Conservation (phyloP, 2,888 invertebrate genomes). For the Entomobrya proxima region DNA sequence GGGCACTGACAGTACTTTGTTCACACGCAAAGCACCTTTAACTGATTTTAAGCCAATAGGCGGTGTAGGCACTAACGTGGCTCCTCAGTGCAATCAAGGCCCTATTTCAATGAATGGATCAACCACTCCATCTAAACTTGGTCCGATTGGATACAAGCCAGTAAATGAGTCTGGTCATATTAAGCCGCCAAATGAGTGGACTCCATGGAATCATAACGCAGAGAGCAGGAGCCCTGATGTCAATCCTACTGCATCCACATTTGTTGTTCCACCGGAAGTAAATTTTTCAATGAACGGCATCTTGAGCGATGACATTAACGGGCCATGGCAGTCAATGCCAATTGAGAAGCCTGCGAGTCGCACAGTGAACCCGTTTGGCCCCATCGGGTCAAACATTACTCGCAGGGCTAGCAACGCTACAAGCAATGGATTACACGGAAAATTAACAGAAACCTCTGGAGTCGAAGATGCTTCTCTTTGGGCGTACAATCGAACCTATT, state of each 20-base stretch:
- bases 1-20: background rate
- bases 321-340: constrained; percentile 12
- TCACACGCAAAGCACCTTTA: background rate
- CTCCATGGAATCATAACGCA: constrained; percentile 36
- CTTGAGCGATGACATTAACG: background rate
- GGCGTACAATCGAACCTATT: constrained; percentile 53
- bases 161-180: background rate
- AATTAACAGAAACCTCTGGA: background rate
- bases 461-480: constrained; percentile 36
- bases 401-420: constrained; percentile 40
- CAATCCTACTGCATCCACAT: background rate
- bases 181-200: constrained; percentile 39
- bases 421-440: constrained; percentile 45
- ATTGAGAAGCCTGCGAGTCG: constrained; percentile 35
- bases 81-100: constrained; percentile 12
- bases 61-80: background rate
- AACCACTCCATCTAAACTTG: background rate
- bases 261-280: background rate
- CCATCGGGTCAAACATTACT: constrained; percentile 60
- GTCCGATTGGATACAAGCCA: constrained; percentile 9
- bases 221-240: constrained; percentile 28
- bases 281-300: background rate
- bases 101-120: constrained; percentile 37
- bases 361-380: constrained; percentile 53
- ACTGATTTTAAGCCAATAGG: constrained; percentile 36